Conservation (phyloP, 2,888 invertebrate genomes). For the Choristoneura rosaceana region DNA sequence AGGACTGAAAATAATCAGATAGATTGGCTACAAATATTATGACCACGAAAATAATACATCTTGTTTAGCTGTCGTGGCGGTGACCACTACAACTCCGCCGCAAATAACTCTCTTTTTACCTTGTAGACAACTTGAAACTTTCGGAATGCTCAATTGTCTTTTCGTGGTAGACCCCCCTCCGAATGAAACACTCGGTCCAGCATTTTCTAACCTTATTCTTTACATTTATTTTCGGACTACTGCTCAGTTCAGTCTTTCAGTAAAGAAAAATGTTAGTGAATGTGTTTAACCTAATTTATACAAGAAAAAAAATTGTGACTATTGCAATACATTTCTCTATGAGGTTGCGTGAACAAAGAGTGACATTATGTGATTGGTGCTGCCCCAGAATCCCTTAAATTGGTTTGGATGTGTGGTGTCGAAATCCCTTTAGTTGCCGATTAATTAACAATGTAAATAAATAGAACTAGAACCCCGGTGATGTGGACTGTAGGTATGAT, state of each 20-base stretch:
- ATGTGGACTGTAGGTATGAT: constrained; percentile 66
- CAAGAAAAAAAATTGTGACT: constrained; percentile 7
- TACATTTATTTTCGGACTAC: constrained; percentile 1
- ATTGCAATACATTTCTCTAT: constrained; percentile 59
- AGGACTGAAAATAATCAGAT: background rate
- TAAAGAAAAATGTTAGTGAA: constrained; percentile 38
- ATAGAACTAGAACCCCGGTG: constrained; percentile 67
- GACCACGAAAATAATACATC: background rate
- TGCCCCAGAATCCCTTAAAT: constrained; percentile 75
- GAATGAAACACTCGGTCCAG: constrained; percentile 24
- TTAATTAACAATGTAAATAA: constrained; percentile 63
- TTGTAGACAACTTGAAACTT: constrained; percentile 30
- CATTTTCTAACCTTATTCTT: constrained; percentile 39
- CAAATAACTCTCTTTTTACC: constrained; percentile 24
- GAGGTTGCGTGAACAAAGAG: constrained; percentile 75
- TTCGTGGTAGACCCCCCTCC: constrained; percentile 35
- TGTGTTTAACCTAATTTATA: constrained; percentile 22
- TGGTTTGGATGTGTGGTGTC: constrained; percentile 77
- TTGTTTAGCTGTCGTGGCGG: constrained; percentile 4
- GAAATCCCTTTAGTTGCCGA: constrained; percentile 67
- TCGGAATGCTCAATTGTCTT: constrained; percentile 32
- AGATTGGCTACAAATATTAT: background rate
- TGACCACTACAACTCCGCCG: constrained; percentile 18
- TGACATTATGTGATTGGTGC: constrained; percentile 83
- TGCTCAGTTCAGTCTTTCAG: background rate